A percentile compares a stretch with the other conserved stretches of the same genome.
These are phyloP conservation scores for Cerceris rybyensis DNA, from an alignment of 2,888 invertebrate genomes.

Conservation along the genomic window DNA sequence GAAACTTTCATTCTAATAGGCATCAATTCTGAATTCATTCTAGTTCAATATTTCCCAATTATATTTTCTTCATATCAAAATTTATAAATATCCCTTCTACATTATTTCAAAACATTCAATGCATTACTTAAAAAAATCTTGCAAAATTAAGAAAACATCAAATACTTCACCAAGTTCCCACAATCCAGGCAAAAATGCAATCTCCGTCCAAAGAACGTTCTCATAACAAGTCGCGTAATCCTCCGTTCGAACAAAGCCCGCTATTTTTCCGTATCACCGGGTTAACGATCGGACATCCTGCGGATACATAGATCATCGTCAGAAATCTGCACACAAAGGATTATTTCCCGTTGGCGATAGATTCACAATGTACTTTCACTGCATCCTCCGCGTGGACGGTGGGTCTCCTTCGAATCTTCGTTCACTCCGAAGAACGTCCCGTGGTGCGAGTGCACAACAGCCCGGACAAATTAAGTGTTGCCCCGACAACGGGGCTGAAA, in stretches of 20 bases:
- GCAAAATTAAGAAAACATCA: too few relatives aligned
- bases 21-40: too few relatives aligned
- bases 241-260: not conserved
- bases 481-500: constrained; percentile 65
- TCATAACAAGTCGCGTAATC: not conserved
- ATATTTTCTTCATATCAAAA: too few relatives aligned
- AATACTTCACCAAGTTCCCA: too few relatives aligned
- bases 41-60: too few relatives aligned
- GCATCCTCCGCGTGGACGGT: constrained; percentile 18
- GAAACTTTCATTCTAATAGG: too few relatives aligned
- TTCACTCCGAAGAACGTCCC: constrained; percentile 38
- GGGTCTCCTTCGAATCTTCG: constrained; percentile 31
- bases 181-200: too few relatives aligned
- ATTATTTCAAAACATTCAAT: too few relatives aligned
- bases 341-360: constrained; percentile 31
- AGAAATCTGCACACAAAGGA: constrained; percentile 53
- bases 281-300: constrained; percentile 19
- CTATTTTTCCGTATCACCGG: not conserved
- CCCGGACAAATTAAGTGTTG: constrained; percentile 71
- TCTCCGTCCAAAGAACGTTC: too few relatives aligned
- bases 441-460: constrained; percentile 42
- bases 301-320: constrained; percentile 31
- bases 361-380: constrained; percentile 37
- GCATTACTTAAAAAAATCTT: too few relatives aligned
- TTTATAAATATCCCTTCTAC: too few relatives aligned